A percentile compares a stretch with the other conserved stretches of the same genome.
These are phyloP conservation scores for Toxostoma redivivum DNA, from an alignment of 2,113 vertebrate species.

Conservation along the genomic window DNA sequence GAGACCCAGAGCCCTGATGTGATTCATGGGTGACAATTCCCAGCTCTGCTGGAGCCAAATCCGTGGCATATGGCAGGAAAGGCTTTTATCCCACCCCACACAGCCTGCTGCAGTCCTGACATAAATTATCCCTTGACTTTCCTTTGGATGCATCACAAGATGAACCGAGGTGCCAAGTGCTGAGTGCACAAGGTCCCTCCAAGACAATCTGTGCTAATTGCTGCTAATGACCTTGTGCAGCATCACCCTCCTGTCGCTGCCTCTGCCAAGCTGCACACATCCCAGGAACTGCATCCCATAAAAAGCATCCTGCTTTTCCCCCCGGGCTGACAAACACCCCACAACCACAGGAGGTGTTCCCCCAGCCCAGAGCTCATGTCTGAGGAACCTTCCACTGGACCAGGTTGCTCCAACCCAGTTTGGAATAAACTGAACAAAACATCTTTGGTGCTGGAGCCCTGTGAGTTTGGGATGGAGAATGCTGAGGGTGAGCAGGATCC, in stretches of 20 bases:
- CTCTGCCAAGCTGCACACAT: neutral
- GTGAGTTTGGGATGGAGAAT: neutral
- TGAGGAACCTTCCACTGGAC: neutral
- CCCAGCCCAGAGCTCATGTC: neutral
- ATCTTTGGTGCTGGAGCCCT: neutral
- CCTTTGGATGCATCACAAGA: neutral
- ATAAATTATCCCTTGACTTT: neutral
- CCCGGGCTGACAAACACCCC: neutral
- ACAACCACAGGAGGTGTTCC: neutral
- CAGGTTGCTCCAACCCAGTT: neutral
- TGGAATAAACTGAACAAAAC: neutral
- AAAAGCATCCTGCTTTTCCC: rapidly evolving
- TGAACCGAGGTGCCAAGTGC: neutral
- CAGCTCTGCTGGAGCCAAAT: neutral
- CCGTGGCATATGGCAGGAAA: neutral
- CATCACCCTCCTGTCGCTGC: neutral
- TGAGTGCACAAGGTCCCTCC: neutral
- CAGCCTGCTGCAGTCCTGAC: neutral
- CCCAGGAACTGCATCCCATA: neutral
- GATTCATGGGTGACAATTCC: neutral
- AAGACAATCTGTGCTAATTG: neutral
- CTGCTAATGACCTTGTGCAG: neutral
- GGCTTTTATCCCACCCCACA: neutral
- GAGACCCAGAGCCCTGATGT: neutral
- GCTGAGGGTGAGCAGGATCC: neutral